Evolutionary conservation across 2,113 vertebrate genomes (phyloP).

Genomic region (Semicossyphus pulcher): DNA sequence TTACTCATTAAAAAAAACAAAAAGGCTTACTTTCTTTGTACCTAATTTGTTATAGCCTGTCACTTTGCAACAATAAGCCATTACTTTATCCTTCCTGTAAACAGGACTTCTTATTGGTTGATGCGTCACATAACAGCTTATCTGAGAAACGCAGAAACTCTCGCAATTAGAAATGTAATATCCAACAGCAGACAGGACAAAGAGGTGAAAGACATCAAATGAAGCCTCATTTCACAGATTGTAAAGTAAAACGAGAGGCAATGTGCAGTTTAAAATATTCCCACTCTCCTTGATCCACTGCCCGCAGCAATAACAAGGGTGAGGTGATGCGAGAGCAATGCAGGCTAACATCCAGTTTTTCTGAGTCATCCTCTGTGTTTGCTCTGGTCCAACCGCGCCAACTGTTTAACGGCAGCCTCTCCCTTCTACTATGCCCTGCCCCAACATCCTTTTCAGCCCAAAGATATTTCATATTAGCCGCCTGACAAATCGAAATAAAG

Average conservation of each 20-base stretch:
- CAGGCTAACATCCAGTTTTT: not conserved
- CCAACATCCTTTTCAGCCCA: not conserved
- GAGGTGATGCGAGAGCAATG: not conserved
- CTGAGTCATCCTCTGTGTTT: constrained; percentile 15
- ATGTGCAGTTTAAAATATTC: not conserved
- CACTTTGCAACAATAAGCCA: not conserved
- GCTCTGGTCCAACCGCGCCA: not conserved
- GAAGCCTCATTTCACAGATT: constrained; percentile 1
- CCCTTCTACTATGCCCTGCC: not conserved
- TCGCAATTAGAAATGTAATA: not conserved
- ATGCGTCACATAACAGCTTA: not conserved
- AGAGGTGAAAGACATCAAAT: not conserved
- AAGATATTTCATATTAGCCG: no score
- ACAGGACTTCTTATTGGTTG: not conserved
- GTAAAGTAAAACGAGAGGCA: not conserved
- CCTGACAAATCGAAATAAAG: no score
- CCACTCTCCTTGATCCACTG: not conserved
- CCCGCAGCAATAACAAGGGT: not conserved
- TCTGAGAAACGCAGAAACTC: not conserved
- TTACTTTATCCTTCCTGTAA: not conserved
- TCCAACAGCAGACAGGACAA: not conserved
- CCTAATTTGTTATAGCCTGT: not conserved
- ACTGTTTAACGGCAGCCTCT: not conserved
- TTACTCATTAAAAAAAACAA: not conserved
- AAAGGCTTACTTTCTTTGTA: not conserved